Base-by-base conservation (phyloP, 2,888 invertebrate species). In the Dicyrtomina minuta region DNA sequence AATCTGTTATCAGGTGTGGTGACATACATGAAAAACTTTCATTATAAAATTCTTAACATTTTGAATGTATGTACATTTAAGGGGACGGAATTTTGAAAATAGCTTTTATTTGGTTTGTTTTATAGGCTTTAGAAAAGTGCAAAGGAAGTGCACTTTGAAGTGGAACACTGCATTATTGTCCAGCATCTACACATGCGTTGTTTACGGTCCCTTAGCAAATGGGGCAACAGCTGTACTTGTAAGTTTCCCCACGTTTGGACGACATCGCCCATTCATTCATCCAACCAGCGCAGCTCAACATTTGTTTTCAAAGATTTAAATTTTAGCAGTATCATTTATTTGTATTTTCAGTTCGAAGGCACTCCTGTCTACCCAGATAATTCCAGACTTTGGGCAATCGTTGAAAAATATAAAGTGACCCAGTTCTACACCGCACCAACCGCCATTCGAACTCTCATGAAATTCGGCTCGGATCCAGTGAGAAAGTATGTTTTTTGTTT, bases 391-490 rank as follows among this genome's bases (percentile, higher is more conserved):
- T 99, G 99, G 99, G 85, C 87, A 10, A 86, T 98, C 10, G 86
- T 96, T 71, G 91, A 94, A 79, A 96, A 97, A 81, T 97, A 97
- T 83, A 90, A 90, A 83, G 93, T 98, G 24, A 90, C 88, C 59
- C 96, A 96, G 83, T 96, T 99, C 83, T 99, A 99, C 84, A 99
- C 98, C 0, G 97, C 99, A 0, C 99, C 99, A 0, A 99, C 99
- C 3, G 98, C 97, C 17, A 93, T 99, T 73, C 86, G 99, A 72
- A 90, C 97, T 1, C 86, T 99, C 24, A 96, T 96, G 93, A 96
- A 95, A 81, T 94, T 90, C 80, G 96, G 95, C 0, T 93, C 96
- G 75, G 88, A 87, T 17, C 86, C 88, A 68, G 93, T 97, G 1
- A 88, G 87, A 76, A 91, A 88, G 85, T 86, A 81, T n/a, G 49